A percentile compares a stretch with the other conserved stretches of the same genome.
Evolutionary conservation across 1,140 invertebrate species (phyloP).

Genomic region (Apocrypta bakeri): DNA sequence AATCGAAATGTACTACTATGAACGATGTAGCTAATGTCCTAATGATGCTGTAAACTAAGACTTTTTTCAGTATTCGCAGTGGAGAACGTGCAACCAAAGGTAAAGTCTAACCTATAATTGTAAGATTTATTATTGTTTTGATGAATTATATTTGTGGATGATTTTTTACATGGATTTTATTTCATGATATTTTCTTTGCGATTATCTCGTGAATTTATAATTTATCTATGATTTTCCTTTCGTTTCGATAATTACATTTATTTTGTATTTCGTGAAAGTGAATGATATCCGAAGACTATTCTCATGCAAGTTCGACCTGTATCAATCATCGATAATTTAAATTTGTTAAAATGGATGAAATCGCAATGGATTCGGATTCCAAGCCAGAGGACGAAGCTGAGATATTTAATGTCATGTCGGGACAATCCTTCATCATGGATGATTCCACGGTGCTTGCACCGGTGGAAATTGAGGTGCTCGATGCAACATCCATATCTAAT

Average conservation of each 20-base stretch:
- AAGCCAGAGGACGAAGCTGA: background rate
- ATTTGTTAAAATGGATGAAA: constrained; percentile 14
- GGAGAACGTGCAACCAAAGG: too few species aligned
- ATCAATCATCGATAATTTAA: background rate
- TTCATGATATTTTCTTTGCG: too few species aligned
- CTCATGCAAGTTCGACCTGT: background rate
- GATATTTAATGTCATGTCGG: background rate
- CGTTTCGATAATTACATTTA: background rate
- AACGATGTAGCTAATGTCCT: too few species aligned
- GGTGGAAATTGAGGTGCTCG: constrained; percentile 71
- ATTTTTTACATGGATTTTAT: background rate
- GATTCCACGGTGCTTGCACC: constrained; percentile 57
- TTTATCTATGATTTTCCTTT: background rate
- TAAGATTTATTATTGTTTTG: too few species aligned
- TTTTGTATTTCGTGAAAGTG: constrained; percentile 33
- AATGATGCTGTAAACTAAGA: too few species aligned
- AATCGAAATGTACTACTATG: too few species aligned
- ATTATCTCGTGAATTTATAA: background rate
- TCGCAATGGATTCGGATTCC: background rate
- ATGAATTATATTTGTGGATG: too few species aligned
- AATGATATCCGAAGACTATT: background rate
- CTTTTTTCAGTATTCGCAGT: too few species aligned
- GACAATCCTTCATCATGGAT: constrained; percentile 32
- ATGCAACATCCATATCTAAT: constrained; percentile 58
- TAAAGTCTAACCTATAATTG: too few species aligned